Evolutionary conservation across 2,797 vertebrate genomes (phyloP), one percentile per base, ranked within the genome.

Genomic region (Mus minutoides): DNA sequence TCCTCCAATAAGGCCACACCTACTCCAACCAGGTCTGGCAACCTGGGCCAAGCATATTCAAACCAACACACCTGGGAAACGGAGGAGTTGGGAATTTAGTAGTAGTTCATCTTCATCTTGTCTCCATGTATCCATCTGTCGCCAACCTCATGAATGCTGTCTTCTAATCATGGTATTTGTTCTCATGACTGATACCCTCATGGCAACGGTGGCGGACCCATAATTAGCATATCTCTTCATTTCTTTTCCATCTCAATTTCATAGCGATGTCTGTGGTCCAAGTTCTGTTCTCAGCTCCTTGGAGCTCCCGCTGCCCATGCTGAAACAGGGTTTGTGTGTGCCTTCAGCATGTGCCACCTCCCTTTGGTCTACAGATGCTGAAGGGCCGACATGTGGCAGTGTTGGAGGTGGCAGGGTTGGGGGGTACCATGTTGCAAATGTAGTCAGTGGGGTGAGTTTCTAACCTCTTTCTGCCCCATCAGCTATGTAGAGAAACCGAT

Each of bases 171-270:
- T 2, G 52, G 12, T 16, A 26, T 78, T 49, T 46, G 76, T 84
- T 43, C 17, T 43, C 62, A 24, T 89, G 83, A 89, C 46, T 85
- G n/a, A 71, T 31, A 52, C 19, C 1, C 37, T 94, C 13, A 46
- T 76, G 58, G 49, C 90, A 91, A 91, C 85, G 80, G 34, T 17
- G 80, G 17, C 92, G 17, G 60, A 79, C 93, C 56, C 58, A 21
- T 79, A 90, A 80, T 93, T 83, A 77, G 46, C 43, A 79, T 95
- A 82, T 34, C 84, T 19, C 73, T 54, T 49, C 62, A 62, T 90
- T 90, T 95, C 64, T 58, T 95, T 94, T 94, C 52, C 62, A 29
- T 77, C 46, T 94, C 95, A 49, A 43, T 89, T 95, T 91, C 76
- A 86, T 64, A 83, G 71, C 64, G 93, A 88, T 29, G 14, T 52